phyloP scores from a whole-genome alignment of 92 coral and sea anemone genomes.

The Galaxea fascicularis region DNA sequence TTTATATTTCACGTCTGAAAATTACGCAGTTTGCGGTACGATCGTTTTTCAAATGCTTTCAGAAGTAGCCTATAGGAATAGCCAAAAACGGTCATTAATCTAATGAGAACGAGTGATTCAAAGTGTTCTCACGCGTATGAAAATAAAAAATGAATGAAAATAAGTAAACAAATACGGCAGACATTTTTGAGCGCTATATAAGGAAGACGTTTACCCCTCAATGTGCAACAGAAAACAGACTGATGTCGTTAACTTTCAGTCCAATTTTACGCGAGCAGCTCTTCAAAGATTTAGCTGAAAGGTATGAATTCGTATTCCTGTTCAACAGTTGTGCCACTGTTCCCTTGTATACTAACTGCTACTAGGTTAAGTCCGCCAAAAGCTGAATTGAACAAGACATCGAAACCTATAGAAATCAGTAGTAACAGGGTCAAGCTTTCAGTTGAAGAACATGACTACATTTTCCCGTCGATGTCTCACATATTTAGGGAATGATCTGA shows the following conservation, averaged over 20 bases:
- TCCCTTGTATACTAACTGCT: not conserved
- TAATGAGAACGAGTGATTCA: not conserved
- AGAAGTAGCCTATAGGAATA: slow-evolving; percentile 12
- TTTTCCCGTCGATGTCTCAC: too few species aligned
- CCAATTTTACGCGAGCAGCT: too few species aligned
- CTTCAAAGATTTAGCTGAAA: not conserved
- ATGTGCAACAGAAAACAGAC: too few species aligned
- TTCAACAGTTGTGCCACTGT: not conserved
- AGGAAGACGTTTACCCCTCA: not conserved
- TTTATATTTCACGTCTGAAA: not conserved
- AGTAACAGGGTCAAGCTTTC: too few species aligned
- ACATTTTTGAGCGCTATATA: not conserved
- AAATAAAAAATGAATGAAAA: not conserved
- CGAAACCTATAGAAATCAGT: too few species aligned
- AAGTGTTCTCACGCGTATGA: slow-evolving; percentile 30
- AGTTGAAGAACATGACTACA: too few species aligned
- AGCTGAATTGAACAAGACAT: not conserved
- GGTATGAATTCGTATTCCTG: not conserved
- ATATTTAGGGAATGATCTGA: too few species aligned
- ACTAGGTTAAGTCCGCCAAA: not conserved
- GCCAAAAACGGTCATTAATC: slow-evolving; percentile 4
- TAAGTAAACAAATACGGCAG: not conserved
- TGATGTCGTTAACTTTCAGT: too few species aligned
- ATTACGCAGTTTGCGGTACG: slow-evolving; percentile 22
- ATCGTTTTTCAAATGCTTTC: slow-evolving; percentile 2